Evolutionary conservation across 2,797 vertebrate genomes (phyloP), one percentile per base, ranked within the genome.

Genomic region (Falco columbarius): DNA sequence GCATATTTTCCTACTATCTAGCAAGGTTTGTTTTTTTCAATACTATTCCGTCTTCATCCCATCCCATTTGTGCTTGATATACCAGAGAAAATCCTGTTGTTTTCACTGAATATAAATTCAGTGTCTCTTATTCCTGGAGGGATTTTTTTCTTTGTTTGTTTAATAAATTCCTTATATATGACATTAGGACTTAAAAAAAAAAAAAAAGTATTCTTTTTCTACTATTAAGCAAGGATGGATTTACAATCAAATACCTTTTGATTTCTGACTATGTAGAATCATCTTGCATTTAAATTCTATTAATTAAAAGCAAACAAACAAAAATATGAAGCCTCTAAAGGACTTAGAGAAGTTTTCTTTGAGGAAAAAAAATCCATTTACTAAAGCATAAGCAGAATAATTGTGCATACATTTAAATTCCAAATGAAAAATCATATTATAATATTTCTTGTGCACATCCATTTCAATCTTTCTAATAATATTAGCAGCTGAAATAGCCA

Each of bases 221-320:
- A 26, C 12, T 75, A n/a, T 27, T 82, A 82, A 79, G 17, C 12
- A 54, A 67, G 38, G 24, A 58, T 90, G 19, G 15, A 70, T 90
- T 89, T 81, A 40, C 12, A 71, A 70, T 61, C 49, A 86, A 83
- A 65, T 59, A 75, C 14, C 3, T 79, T 74, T 91, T 77, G 26
- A 90, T 58, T 79, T 90, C n/a, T 61, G 8, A 61, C 32, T 67
- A 26, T 52, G 16, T 59, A 63, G 12, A 46, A 85, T 51, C 15
- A 29, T 38, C 46, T 81, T 72, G 20, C 7, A 56, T 68, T 91
- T 95, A 22, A 91, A 85, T 82, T 86, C 14, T 67, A 52, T 52
- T 85, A 85, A 91, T 84, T 95, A 71, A 91, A 93, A 90, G 21
- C 9, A 88, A 90, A 66, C 29, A 89, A 77, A 81, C 49, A 79